phyloP scores from a whole-genome alignment of 1,140 invertebrate species.

The Tetragonula clypearis region DNA sequence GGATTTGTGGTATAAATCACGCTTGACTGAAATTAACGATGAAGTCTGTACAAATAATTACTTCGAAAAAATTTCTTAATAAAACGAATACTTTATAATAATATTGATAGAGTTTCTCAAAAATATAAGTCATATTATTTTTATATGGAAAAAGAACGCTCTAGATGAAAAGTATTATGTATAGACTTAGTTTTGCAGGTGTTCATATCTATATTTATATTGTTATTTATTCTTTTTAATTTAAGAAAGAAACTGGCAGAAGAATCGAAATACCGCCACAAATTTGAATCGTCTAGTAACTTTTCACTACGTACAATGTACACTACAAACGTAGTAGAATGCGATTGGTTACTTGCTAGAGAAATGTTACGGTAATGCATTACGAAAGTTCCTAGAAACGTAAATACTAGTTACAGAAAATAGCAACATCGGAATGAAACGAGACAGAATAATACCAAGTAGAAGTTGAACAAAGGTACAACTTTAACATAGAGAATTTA shows the following conservation, averaged over 20 bases:
- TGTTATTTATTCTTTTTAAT: too few relatives aligned
- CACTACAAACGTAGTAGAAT: background rate
- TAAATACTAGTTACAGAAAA: background rate
- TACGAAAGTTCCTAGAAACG: background rate
- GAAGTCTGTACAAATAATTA: background rate
- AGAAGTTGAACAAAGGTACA: background rate
- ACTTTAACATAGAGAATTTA: conserved; percentile 13
- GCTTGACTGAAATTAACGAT: background rate
- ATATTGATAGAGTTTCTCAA: background rate
- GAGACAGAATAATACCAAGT: background rate
- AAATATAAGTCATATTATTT: background rate
- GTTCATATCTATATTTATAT: background rate
- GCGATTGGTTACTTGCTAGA: background rate
- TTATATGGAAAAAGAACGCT: background rate
- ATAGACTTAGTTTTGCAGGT: background rate
- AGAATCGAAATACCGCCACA: background rate
- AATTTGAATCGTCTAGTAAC: background rate
- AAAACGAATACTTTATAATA: background rate
- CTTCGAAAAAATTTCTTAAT: background rate
- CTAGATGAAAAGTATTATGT: background rate
- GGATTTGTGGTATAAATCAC: background rate
- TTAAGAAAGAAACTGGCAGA: too few relatives aligned
- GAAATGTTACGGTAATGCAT: too few relatives aligned
- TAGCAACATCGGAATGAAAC: background rate
- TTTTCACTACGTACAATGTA: background rate